These are phyloP conservation scores for Saccopteryx leptura DNA, from an alignment of 2,113 vertebrate species.

Conservation along the genomic window DNA sequence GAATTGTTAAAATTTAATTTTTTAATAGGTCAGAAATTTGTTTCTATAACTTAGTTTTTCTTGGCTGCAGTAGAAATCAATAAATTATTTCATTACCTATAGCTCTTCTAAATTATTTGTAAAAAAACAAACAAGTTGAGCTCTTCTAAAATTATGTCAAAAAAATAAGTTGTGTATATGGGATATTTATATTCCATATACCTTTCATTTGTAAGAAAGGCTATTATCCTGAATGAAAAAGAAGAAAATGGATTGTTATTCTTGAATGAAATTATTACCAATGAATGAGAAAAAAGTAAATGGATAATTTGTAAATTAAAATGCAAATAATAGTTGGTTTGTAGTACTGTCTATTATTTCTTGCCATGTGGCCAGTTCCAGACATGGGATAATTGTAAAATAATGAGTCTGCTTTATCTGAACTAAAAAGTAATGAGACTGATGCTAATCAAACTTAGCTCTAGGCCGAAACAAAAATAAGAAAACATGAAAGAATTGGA, in stretches of 20 bases:
- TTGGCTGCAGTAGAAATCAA: not conserved
- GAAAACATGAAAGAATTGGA: slow-evolving; percentile 34
- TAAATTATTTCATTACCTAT: not conserved
- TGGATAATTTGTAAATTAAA: slow-evolving; percentile 41
- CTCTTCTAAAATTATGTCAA: too few species aligned
- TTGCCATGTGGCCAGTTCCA: not conserved
- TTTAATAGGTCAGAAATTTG: not conserved
- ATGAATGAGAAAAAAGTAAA: slow-evolving; percentile 41
- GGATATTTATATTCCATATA: not conserved
- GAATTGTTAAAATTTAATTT: slow-evolving; percentile 33
- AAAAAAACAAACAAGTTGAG: not conserved
- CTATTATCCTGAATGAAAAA: not conserved
- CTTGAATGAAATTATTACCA: not conserved
- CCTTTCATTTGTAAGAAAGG: slow-evolving; percentile 42
- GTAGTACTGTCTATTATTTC: not conserved
- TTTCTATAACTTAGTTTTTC: slow-evolving; percentile 29
- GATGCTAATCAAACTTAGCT: not conserved
- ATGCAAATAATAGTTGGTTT: slow-evolving; percentile 33
- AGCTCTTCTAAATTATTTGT: slow-evolving; percentile 27
- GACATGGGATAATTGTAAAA: not conserved
- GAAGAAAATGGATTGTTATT: slow-evolving; percentile 14
- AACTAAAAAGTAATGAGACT: not conserved
- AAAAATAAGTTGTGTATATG: too few species aligned
- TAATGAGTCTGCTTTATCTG: not conserved
- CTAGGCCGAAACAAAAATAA: slow-evolving; percentile 14